These are phyloP conservation scores for Grus americana DNA, from an alignment of 2,113 vertebrate genomes.

Conservation along the genomic window DNA sequence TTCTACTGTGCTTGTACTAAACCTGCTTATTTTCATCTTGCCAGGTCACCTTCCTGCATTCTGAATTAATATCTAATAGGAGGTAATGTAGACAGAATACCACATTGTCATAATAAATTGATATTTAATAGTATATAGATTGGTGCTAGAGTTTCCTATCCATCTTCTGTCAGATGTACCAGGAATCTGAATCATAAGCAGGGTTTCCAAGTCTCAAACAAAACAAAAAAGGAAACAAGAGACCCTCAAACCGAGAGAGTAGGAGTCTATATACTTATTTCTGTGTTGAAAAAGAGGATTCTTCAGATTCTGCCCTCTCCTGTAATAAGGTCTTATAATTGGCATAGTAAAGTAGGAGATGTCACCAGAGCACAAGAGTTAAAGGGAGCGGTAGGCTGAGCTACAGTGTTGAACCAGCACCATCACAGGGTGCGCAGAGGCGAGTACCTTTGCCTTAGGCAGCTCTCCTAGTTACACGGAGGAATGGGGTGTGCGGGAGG, in stretches of 20 bases:
- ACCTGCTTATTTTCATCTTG: not conserved
- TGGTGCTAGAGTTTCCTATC: not conserved
- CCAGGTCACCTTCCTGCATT: not conserved
- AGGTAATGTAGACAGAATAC: not conserved
- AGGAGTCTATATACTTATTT: not conserved
- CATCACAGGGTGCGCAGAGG: too few species aligned
- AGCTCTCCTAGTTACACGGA: not conserved
- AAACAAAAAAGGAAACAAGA: not conserved
- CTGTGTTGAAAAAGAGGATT: not conserved
- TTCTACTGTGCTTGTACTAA: not conserved
- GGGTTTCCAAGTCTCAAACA: not conserved
- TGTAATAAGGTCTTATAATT: not conserved
- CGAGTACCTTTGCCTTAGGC: too few species aligned
- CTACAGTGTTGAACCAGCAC: not conserved
- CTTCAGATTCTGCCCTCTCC: not conserved
- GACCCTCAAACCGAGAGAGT: not conserved
- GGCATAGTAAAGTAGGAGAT: not conserved
- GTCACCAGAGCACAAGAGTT: not conserved
- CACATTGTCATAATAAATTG: not conserved
- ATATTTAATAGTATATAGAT: not conserved
- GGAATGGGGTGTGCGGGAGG: fast-evolving
- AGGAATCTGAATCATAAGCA: not conserved
- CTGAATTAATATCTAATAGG: not conserved
- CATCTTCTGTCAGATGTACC: not conserved
- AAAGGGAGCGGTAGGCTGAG: not conserved